These are phyloP conservation scores for Pagrus major DNA, from an alignment of 2,113 vertebrate genomes.

Conservation along the genomic window DNA sequence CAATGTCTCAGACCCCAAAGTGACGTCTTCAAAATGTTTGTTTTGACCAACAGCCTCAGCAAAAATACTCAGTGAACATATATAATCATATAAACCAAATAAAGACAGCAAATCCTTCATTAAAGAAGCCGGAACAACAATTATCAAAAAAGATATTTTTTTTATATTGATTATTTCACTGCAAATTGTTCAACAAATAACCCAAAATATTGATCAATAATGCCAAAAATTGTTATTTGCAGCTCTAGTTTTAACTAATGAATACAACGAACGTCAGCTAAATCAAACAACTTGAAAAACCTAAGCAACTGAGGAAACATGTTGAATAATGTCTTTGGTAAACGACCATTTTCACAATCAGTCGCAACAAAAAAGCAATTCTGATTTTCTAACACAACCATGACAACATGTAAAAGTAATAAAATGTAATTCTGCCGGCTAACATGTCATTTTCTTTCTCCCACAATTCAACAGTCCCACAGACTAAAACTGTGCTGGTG, in stretches of 20 bases:
- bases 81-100: neutral
- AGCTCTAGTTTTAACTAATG: neutral
- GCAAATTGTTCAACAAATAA: neutral
- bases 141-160: neutral
- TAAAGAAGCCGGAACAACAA: neutral
- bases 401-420: neutral
- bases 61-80: neutral
- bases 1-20: neutral
- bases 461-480: neutral
- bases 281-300: neutral
- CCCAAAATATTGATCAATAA: neutral
- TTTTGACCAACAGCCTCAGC: neutral
- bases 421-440: neutral
- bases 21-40: neutral
- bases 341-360: neutral
- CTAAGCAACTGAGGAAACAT: neutral
- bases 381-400: neutral
- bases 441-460: neutral
- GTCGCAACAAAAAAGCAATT: neutral
- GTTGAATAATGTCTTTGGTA: constrained; percentile 4
- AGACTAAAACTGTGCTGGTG: neutral
- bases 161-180: neutral
- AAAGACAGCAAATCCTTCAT: neutral
- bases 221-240: neutral
- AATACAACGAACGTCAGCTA: neutral